These are phyloP conservation scores for Helicoverpa zea DNA, from an alignment of 1,140 invertebrate genomes.

Conservation along the genomic window DNA sequence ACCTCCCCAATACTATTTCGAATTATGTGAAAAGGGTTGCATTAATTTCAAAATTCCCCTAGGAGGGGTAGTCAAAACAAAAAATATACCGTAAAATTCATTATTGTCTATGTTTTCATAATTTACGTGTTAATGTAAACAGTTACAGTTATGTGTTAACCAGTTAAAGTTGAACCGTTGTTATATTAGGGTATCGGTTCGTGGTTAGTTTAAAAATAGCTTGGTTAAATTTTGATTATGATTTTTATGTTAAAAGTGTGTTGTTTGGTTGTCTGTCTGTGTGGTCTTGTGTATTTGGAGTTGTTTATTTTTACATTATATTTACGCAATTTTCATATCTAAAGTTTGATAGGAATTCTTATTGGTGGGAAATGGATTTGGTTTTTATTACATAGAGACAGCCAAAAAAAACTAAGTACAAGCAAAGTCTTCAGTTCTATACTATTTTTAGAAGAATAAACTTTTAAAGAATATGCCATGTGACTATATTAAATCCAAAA, in stretches of 20 bases:
- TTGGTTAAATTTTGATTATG: not conserved
- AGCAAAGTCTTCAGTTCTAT: too few relatives aligned
- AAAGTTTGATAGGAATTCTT: too few relatives aligned
- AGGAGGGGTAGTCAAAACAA: slow-evolving; percentile 63
- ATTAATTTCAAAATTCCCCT: not conserved
- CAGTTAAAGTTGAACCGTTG: slow-evolving; percentile 51
- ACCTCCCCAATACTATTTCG: not conserved
- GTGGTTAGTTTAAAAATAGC: slow-evolving; percentile 1
- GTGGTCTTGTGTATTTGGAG: not conserved
- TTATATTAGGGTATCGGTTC: slow-evolving; percentile 28
- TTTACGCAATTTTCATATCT: not conserved
- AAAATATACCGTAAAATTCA: slow-evolving; percentile 61
- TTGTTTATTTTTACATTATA: not conserved
- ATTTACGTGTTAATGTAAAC: slow-evolving; percentile 66
- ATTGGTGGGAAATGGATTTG: too few relatives aligned
- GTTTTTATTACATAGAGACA: too few relatives aligned
- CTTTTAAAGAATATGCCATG: too few relatives aligned
- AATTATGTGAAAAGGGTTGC: slow-evolving; percentile 22
- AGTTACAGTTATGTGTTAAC: slow-evolving; percentile 44
- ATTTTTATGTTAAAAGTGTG: slow-evolving; percentile 12
- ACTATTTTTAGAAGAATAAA: too few relatives aligned
- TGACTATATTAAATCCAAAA: too few relatives aligned
- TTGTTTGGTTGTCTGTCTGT: not conserved
- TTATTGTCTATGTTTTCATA: slow-evolving; percentile 61
- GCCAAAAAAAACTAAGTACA: too few relatives aligned